A percentile compares a stretch with the other conserved stretches of the same genome.
phyloP scores from a whole-genome alignment of 1,140 invertebrate species.

The Diorhabda carinulata region DNA sequence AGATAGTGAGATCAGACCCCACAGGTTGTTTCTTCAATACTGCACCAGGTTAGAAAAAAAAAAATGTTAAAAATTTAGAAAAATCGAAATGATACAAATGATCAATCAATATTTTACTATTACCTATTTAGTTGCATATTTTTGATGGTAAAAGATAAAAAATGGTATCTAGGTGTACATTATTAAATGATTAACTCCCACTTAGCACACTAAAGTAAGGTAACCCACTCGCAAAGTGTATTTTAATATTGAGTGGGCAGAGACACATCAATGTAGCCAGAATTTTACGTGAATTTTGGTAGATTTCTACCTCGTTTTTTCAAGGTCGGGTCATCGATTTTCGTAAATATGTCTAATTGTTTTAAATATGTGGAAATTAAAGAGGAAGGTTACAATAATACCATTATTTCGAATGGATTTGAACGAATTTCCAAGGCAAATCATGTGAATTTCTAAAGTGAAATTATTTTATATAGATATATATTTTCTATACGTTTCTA shows the following conservation, averaged over 20 bases:
- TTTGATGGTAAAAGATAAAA: not conserved
- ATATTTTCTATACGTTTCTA: not conserved
- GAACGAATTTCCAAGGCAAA: too few relatives aligned
- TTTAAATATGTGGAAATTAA: slow-evolving; percentile 2
- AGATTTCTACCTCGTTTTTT: slow-evolving; percentile 5
- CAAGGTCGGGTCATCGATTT: slow-evolving; percentile 20
- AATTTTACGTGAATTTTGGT: slow-evolving; percentile 11
- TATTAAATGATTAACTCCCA: slow-evolving; percentile 10
- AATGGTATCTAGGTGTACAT: not conserved
- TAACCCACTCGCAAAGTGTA: slow-evolving; percentile 5
- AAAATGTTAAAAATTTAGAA: too few relatives aligned
- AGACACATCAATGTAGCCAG: slow-evolving; percentile 17
- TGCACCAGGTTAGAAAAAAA: too few relatives aligned
- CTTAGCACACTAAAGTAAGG: slow-evolving; percentile 1
- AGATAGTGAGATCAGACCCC: too few relatives aligned
- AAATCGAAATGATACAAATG: too few relatives aligned
- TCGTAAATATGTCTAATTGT: slow-evolving; percentile 6
- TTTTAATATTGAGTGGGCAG: slow-evolving; percentile 19
- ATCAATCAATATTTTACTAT: too few relatives aligned
- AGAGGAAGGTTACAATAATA: not conserved
- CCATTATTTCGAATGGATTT: too few relatives aligned
- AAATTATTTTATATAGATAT: not conserved
- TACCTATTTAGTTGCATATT: slow-evolving; percentile 3
- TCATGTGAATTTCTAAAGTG: not conserved
- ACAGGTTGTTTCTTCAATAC: too few relatives aligned